These are phyloP conservation scores for Lochmaea crataegi DNA, from an alignment of 2,888 invertebrate species.

Conservation along the genomic window DNA sequence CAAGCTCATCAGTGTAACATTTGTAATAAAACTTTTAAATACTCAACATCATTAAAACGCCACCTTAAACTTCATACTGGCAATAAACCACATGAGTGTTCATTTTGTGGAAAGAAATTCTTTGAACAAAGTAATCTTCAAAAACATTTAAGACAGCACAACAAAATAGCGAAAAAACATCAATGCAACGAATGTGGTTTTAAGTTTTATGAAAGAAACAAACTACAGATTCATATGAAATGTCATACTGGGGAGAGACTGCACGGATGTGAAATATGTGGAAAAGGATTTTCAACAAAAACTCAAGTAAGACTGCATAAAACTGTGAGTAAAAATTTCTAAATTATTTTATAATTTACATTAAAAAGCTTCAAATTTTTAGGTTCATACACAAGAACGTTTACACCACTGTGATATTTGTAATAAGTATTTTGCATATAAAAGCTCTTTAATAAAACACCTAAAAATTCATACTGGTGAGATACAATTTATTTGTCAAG, in stretches of 20 bases:
- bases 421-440: conserved; percentile 53
- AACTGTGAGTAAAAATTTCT: conserved; percentile 44
- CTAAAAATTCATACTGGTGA: conserved; percentile 53
- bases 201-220: conserved; percentile 55
- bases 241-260: conserved; percentile 56
- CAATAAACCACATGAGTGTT: conserved; percentile 45
- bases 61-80: conserved; percentile 51
- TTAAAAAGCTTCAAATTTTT: conserved; percentile 7
- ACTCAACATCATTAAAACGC: conserved; percentile 46
- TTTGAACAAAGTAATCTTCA: conserved; percentile 51
- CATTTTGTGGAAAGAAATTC: conserved; percentile 49
- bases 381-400: conserved; percentile 53
- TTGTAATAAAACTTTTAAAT: conserved; percentile 49
- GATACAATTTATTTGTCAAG: conserved; percentile 49
- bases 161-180: conserved; percentile 51
- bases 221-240: conserved; percentile 53
- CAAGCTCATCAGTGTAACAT: conserved; percentile 43
- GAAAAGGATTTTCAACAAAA: conserved; percentile 50
- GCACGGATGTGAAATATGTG: conserved; percentile 51
- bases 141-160: conserved; percentile 53
- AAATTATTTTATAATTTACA: neutral
- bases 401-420: conserved; percentile 53
- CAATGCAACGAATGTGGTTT: conserved; percentile 55
- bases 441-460: conserved; percentile 53
- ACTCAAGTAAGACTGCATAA: conserved; percentile 53